A percentile compares a stretch with the other conserved stretches of the same genome.
Conservation (phyloP, 2,888 invertebrate species). For the Bombylius discolor region DNA sequence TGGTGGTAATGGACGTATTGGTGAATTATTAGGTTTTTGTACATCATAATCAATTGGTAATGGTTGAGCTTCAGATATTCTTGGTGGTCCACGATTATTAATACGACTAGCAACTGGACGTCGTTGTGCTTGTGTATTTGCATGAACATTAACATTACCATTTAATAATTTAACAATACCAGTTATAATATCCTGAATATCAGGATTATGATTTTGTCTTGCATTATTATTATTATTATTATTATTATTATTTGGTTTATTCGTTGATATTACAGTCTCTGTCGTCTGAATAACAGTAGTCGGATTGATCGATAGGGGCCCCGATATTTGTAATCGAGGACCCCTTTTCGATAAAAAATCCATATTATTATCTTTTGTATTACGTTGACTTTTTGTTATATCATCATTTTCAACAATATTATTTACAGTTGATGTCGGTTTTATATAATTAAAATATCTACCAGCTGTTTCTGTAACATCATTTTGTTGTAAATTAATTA, state of each 20-base stretch:
- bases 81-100: conserved; percentile 80
- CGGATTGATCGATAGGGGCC: conserved; percentile 32
- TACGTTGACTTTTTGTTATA: conserved; percentile 25
- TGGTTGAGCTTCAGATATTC: conserved; percentile 64
- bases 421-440: conserved; percentile 29
- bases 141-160: conserved; percentile 76
- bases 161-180: conserved; percentile 79
- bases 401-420: conserved; percentile 19
- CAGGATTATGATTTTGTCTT: conserved; percentile 51
- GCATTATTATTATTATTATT: conserved; percentile 23
- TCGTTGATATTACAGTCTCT: conserved; percentile 35
- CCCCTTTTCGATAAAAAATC: conserved; percentile 38
- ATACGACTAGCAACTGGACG: conserved; percentile 65
- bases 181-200: conserved; percentile 82
- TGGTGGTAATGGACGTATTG: conserved; percentile 33
- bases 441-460: conserved; percentile 33
- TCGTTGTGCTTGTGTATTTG: conserved; percentile 51
- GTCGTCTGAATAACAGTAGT: conserved; percentile 43
- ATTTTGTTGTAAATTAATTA: conserved; percentile 21
- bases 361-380: conserved; percentile 29
- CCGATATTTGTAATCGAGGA: conserved; percentile 35
- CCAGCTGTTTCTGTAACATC: conserved; percentile 22
- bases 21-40: conserved; percentile 27
- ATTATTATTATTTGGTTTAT: conserved; percentile 8
- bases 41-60: conserved; percentile 43